Evolutionary conservation across 2,113 vertebrate species (phyloP).

Genomic region (Otis tarda): DNA sequence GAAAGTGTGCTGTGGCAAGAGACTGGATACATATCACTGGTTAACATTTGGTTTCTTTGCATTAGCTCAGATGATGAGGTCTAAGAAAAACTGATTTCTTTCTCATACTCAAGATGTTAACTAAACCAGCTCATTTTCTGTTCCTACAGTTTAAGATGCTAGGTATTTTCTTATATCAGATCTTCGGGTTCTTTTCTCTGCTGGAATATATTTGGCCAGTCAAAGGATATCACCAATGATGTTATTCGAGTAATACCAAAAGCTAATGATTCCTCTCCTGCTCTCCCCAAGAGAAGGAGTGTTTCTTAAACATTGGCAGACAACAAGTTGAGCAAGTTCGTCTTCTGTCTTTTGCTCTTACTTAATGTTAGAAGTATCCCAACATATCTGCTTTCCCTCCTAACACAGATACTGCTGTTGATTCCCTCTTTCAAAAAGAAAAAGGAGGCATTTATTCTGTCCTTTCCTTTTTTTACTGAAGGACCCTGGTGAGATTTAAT

Average conservation of each 20-base stretch:
- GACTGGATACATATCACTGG: not conserved
- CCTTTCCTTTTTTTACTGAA: not conserved
- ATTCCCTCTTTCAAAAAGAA: not conserved
- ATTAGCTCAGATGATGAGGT: not conserved
- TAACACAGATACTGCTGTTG: not conserved
- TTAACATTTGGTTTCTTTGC: not conserved
- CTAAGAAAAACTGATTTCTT: not conserved
- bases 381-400: not conserved
- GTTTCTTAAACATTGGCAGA: not conserved
- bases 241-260: not conserved
- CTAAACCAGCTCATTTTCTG: not conserved
- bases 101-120: not conserved
- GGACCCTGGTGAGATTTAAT: not conserved
- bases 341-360: not conserved
- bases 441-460: not conserved
- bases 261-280: not conserved
- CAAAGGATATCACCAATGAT: not conserved
- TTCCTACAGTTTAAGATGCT: not conserved
- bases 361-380: not conserved
- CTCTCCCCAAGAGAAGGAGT: not conserved
- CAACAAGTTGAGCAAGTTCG: not conserved
- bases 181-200: not conserved
- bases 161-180: not conserved
- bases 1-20: not conserved
- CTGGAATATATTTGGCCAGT: not conserved